phyloP scores from a whole-genome alignment of 2,888 invertebrate genomes.

The Leucophenga maculata region DNA sequence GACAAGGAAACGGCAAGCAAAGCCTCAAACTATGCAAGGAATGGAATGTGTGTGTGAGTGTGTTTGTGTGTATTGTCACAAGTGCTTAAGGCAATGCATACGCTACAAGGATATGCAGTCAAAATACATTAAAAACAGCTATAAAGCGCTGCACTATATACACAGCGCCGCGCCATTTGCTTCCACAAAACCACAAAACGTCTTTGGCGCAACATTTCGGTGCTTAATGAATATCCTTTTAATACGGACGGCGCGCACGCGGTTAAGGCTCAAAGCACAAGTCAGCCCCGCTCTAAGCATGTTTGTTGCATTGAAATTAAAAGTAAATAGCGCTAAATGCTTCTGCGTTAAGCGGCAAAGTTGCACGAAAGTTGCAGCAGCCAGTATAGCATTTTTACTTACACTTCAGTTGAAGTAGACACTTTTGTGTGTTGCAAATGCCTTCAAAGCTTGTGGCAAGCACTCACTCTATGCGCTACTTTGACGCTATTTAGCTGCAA shows the following conservation, averaged over 20 bases:
- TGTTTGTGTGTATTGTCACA: too few relatives aligned
- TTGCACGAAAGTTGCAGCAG: background rate
- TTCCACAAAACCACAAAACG: background rate
- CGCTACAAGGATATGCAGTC: too few relatives aligned
- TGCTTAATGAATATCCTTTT: background rate
- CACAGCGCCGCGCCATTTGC: background rate
- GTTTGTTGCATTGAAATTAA: conserved; percentile 36
- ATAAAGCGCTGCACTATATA: background rate
- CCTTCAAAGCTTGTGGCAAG: too few relatives aligned
- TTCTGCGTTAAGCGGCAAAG: conserved; percentile 16
- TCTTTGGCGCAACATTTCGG: background rate
- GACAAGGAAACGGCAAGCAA: background rate
- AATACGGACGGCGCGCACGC: background rate
- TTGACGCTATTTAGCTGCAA: too few relatives aligned
- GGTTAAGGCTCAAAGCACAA: conserved; percentile 21
- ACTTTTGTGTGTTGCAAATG: too few relatives aligned
- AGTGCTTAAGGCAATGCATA: too few relatives aligned
- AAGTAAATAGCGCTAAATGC: conserved; percentile 37
- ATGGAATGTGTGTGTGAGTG: too few relatives aligned
- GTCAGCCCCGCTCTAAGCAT: conserved; percentile 22
- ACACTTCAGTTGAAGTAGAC: too few relatives aligned
- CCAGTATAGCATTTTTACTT: too few relatives aligned
- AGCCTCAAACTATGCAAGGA: too few relatives aligned
- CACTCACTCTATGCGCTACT: too few relatives aligned
- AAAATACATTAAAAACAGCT: conserved; percentile 13